Evolutionary conservation across 2,113 vertebrate genomes (phyloP).

Genomic region (Physeter macrocephalus): DNA sequence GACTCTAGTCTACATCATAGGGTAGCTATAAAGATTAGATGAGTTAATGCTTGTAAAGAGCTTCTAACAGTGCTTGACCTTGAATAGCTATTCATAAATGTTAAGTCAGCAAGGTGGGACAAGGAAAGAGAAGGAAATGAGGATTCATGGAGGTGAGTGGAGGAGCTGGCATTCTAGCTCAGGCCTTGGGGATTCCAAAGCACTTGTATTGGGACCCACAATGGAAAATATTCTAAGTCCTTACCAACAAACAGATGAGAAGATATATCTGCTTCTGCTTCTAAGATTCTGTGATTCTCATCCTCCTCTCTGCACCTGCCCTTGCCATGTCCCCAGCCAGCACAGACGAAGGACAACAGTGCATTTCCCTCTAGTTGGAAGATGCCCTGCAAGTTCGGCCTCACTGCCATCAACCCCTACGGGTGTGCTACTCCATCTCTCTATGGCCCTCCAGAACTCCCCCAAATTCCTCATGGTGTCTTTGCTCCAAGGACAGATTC

Average conservation of each 20-base stretch:
- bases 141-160: not conserved
- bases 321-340: not conserved
- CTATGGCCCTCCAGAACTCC: not conserved
- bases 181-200: not conserved
- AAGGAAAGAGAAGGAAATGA: not conserved
- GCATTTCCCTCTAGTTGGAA: not conserved
- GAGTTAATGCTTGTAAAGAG: not conserved
- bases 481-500: not conserved
- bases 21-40: not conserved
- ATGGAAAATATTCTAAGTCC: not conserved
- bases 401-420: not conserved
- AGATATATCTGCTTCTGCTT: not conserved
- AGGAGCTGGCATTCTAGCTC: not conserved
- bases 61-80: not conserved
- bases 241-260: not conserved
- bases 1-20: not conserved
- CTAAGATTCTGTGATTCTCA: not conserved
- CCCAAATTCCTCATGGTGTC: too few species aligned
- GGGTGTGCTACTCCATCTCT: not conserved
- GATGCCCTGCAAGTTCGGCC: not conserved
- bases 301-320: not conserved
- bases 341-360: not conserved
- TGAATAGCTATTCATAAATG: not conserved
- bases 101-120: not conserved
- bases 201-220: not conserved